Evolutionary conservation across 1,140 invertebrate genomes (phyloP), one percentile per base, ranked within the genome.

Genomic region (Dryas iulia): DNA sequence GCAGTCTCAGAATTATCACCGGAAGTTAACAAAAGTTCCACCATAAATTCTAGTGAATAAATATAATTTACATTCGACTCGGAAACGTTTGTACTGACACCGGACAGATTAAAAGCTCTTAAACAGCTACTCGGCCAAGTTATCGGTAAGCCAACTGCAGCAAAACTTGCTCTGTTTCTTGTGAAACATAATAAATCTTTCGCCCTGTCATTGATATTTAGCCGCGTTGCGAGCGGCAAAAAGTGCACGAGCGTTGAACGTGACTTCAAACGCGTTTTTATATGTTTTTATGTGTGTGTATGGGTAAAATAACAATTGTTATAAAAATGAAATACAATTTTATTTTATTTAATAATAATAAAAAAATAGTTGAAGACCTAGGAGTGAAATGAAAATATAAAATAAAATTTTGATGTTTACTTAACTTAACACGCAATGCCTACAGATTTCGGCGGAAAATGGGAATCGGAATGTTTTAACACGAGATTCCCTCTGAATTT

Each of bases 191-290:
- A 87, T 87, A 86, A 85, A 87, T 87, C 85, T 87, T 86, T 78
- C 75, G 79, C 71, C 79, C 79, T 87, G 84, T 83, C 84, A 85
- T 87, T 87, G 84, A 84, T 85, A 87, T 83, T 87, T 85, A 84
- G 80, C 82, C 72, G 76, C 71, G 74, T 66, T 71, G 79, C 65
- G 76, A 73, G 68, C 69, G 66, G 67, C 71, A 78, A 75, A 77
- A 82, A 39, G 4, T 39, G 30, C 53, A 54, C 33, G 21, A 56
- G 39, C 1, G 58, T 59, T 66, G 26, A 58, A 39, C 64, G 59
- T 58, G 59, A 54, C 47, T 60, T 23, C 35, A 12, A 58, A 59
- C 33, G 24, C 30, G 35, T 53, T 54, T 54, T n/a, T n/a, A n/a
- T n/a, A n/a, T n/a, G n/a, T n/a, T n/a, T n/a, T n/a, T n/a, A n/a